Percentiles rank a stretch among this genome's conserved stretches.
Conservation (phyloP, 2,888 invertebrate genomes). For the Clepsis dumicolana region DNA sequence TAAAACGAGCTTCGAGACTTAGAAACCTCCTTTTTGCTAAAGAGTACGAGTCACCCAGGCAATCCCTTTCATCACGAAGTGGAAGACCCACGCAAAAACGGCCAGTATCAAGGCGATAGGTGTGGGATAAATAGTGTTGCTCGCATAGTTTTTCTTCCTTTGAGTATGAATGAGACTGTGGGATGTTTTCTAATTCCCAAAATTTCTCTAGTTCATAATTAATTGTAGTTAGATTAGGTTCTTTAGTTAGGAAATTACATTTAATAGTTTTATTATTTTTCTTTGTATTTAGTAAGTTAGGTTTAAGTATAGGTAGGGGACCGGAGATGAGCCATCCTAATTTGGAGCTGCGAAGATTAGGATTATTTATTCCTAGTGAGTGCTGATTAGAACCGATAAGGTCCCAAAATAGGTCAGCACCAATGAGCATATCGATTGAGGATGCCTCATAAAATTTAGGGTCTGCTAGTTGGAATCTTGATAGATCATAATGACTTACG, state of each 20-base stretch:
- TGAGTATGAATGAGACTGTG: background rate
- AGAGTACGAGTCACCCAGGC: conserved; percentile 27
- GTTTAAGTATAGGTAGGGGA: background rate
- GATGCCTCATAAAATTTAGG: background rate
- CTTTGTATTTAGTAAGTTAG: no score
- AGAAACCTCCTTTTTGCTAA: conserved; percentile 9
- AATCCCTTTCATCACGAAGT: conserved; percentile 11
- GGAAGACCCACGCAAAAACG: conserved; percentile 37
- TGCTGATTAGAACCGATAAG: background rate
- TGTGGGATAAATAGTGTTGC: conserved; percentile 22
- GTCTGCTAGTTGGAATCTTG: background rate
- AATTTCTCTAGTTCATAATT: conserved; percentile 20
- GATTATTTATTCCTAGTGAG: background rate
- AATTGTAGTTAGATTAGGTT: no score
- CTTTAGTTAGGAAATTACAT: no score
- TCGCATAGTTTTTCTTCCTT: conserved; percentile 34
- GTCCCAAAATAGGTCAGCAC: conserved; percentile 17
- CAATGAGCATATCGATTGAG: conserved; percentile 6
- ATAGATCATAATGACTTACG: background rate
- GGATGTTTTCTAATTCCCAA: conserved; percentile 6
- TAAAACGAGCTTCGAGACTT: background rate
- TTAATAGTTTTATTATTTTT: background rate
- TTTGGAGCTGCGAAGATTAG: conserved; percentile 1
- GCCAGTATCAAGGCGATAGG: conserved; percentile 13
- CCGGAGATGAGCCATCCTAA: conserved; percentile 4